A percentile compares a stretch with the other conserved stretches of the same genome.
Evolutionary conservation across 2,888 invertebrate genomes (phyloP).

Genomic region (Peribatodes rhomboidaria): DNA sequence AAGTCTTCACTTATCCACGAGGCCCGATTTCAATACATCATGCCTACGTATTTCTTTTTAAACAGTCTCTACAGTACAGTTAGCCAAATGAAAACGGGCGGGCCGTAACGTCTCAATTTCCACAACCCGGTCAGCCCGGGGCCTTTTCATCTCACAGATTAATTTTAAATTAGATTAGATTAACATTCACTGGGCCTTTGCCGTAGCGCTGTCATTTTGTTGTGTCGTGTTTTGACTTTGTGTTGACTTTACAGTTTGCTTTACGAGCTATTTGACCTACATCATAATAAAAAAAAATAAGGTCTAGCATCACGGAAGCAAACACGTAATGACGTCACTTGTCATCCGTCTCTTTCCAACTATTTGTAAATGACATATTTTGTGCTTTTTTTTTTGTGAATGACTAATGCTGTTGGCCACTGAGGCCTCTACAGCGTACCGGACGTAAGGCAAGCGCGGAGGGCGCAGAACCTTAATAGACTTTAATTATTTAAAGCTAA

Average conservation of each 20-base stretch:
- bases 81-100: slow-evolving; percentile 70
- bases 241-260: slow-evolving; percentile 29
- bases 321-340: too few relatives aligned
- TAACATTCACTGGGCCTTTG: slow-evolving; percentile 70
- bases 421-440: too few relatives aligned
- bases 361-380: too few relatives aligned
- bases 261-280: slow-evolving; percentile 1
- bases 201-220: slow-evolving; percentile 65
- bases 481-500: too few relatives aligned
- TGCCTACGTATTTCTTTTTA: slow-evolving; percentile 56
- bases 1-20: slow-evolving; percentile 1
- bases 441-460: too few relatives aligned
- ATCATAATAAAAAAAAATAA: too few relatives aligned
- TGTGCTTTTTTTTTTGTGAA: too few relatives aligned
- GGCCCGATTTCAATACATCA: slow-evolving; percentile 37
- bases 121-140: slow-evolving; percentile 53
- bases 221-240: slow-evolving; percentile 58
- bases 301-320: too few relatives aligned
- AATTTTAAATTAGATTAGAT: slow-evolving; percentile 81
- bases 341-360: too few relatives aligned
- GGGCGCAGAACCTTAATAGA: too few relatives aligned
- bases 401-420: too few relatives aligned
- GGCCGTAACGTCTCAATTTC: slow-evolving; percentile 70
- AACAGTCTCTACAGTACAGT: slow-evolving; percentile 64
- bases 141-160: slow-evolving; percentile 76